A percentile compares a stretch with the other conserved stretches of the same genome.
These are phyloP conservation scores for Pristionchus exspectatus DNA, from an alignment of 2,888 invertebrate species.

Conservation along the genomic window DNA sequence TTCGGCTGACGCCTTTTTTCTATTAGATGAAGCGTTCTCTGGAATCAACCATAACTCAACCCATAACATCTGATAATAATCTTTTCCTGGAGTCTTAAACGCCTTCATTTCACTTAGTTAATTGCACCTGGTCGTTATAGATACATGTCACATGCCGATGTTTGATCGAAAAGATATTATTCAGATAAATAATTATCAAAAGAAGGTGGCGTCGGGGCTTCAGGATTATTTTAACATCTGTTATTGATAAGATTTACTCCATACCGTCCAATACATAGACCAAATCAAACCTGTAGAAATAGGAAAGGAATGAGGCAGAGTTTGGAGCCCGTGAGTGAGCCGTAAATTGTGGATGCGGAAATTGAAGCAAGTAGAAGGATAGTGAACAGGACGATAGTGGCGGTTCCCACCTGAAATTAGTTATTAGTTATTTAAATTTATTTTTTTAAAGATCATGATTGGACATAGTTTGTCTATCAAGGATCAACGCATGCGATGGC, in stretches of 20 bases:
- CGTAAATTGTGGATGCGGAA: slow-evolving; percentile 48
- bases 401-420: slow-evolving; percentile 44
- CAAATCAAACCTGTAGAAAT: slow-evolving; percentile 36
- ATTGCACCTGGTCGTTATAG: no score
- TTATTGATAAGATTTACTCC: not conserved
- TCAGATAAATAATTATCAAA: no score
- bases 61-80: not conserved
- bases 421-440: not conserved
- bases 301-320: slow-evolving; percentile 54
- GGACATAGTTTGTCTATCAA: no score
- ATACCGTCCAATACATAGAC: not conserved
- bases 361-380: slow-evolving; percentile 49
- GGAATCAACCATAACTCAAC: not conserved
- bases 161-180: no score
- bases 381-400: slow-evolving; percentile 45
- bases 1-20: not conserved
- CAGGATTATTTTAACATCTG: no score
- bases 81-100: no score
- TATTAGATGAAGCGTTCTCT: not conserved
- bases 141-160: no score
- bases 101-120: no score
- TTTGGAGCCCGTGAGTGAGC: slow-evolving; percentile 49
- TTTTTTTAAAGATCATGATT: no score
- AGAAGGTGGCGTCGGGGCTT: no score
- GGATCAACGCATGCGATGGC: no score